Base-by-base conservation (phyloP, 2,888 invertebrate species). In the Drosophila leonis region DNA sequence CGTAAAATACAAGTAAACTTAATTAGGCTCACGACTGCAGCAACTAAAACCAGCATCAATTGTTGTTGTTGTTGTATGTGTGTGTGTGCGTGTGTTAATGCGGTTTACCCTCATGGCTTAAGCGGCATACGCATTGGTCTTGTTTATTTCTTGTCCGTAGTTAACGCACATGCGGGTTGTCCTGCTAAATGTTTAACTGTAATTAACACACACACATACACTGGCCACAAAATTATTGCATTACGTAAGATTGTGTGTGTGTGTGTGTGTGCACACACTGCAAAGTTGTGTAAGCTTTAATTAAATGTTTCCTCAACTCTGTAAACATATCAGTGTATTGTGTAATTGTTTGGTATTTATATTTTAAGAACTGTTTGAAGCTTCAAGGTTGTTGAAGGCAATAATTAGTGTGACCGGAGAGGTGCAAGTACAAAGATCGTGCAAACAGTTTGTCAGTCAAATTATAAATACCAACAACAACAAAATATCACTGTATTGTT, bases 11-110 rank as follows among this genome's bases (percentile, higher is more conserved):
- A 65, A 72, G 67, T 64, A 73, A 89, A 83, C 82, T 66, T 87
- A 87, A 89, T 84, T 88, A 86, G 69, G 49, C 68, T 62, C 54
- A 66, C 79, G 71, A 82, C 81, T 64, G 71, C 66, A 71, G 62
- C 63, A 57, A 70, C 72, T 65, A 44, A 65, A 65, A 48, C 57
- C 71, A 54, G 65, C 61, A 59, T 52, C 77, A 64, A 63, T 52
- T 49, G 56, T 27, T 39, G 20, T 41, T 42, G 56, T 42, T 62
- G 27, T 42, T 35, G 15, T 20, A 20, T 0, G 24, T 37, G 51
- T 35, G 51, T 12, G 33, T 49, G 39, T 39, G 18, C 49, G 39
- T 51, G 55, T 68, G 57, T 72, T 72, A 57, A 65, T 79, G 88
- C 44, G 82, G 85, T 64, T 84, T 68, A 61, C 65, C 55, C 62